A percentile compares a stretch with the other conserved stretches of the same genome.
These are phyloP conservation scores for Alectura lathami DNA, from an alignment of 2,113 vertebrate species.

Conservation along the genomic window DNA sequence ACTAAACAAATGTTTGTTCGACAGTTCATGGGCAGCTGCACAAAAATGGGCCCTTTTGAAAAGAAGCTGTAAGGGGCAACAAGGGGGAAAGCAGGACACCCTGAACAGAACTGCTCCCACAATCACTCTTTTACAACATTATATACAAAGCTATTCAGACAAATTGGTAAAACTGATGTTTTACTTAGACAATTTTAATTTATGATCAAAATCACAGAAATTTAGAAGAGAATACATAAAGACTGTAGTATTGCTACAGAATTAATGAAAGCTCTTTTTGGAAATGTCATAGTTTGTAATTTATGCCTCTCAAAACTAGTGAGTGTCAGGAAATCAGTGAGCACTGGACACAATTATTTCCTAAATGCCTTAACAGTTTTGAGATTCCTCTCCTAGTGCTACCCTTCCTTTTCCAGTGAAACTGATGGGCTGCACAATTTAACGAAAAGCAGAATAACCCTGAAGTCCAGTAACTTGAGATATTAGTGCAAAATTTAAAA, in stretches of 20 bases:
- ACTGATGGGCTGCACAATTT: not conserved
- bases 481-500: not conserved
- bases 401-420: not conserved
- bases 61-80: not conserved
- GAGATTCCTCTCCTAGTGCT: not conserved
- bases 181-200: not conserved
- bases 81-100: not conserved
- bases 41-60: not conserved
- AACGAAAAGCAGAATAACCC: not conserved
- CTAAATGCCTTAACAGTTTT: not conserved
- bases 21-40: not conserved
- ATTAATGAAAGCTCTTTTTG: not conserved
- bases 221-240: not conserved
- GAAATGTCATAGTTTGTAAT: not conserved
- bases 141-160: not conserved
- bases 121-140: not conserved
- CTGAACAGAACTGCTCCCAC: not conserved
- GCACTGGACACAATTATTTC: not conserved
- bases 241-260: not conserved
- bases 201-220: not conserved
- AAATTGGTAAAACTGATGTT: not conserved
- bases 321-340: not conserved
- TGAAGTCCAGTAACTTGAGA: not conserved
- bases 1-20: not conserved
- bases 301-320: not conserved